phyloP scores from a whole-genome alignment of 2,797 vertebrate genomes.

The Propithecus deckenii region DNA sequence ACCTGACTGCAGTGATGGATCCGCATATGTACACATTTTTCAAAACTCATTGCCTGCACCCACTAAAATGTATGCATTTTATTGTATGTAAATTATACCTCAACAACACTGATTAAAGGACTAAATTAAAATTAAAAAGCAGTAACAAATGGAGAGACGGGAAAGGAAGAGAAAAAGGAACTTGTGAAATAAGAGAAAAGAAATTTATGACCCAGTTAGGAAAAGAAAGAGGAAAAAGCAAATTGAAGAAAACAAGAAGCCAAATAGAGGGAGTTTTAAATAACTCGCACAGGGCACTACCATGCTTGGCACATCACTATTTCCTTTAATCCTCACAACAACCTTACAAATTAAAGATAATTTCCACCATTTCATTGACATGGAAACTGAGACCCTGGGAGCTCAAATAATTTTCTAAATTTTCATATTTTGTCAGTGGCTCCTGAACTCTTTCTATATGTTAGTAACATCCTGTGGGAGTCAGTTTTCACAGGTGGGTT shows the following conservation, averaged over 20 bases:
- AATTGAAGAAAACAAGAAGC: not conserved
- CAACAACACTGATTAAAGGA: slow-evolving; percentile 6
- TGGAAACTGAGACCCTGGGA: not conserved
- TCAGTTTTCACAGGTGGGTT: not conserved
- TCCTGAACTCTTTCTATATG: not conserved
- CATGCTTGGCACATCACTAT: not conserved
- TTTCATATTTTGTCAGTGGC: not conserved
- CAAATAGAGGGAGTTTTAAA: not conserved
- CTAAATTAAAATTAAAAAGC: not conserved
- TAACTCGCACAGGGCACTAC: not conserved
- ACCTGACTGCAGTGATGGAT: not conserved
- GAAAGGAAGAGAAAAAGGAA: not conserved
- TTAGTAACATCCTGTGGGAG: not conserved
- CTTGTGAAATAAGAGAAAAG: not conserved
- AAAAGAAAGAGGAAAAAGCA: not conserved
- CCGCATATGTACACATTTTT: not conserved
- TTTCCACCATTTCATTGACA: not conserved
- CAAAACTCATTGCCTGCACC: not conserved
- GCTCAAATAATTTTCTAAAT: not conserved
- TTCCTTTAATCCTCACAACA: not conserved
- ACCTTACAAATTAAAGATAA: not conserved
- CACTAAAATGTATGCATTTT: not conserved
- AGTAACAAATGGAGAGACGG: not conserved
- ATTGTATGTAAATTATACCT: not conserved
- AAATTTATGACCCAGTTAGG: not conserved